These are phyloP conservation scores for Sarcophaga subvicina DNA, from an alignment of 2,888 invertebrate genomes.

Conservation along the genomic window DNA sequence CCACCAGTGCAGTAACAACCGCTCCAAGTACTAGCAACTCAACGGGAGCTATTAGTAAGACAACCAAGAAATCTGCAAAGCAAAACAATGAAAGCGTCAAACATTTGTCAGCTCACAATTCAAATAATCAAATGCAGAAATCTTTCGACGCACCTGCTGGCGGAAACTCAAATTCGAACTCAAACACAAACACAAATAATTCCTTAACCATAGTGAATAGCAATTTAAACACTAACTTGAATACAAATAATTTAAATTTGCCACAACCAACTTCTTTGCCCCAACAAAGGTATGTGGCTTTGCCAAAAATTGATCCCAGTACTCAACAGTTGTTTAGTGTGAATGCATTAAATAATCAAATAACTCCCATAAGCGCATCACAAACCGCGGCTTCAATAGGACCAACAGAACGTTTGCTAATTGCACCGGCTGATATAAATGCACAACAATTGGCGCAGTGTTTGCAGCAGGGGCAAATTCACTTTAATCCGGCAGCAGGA, in stretches of 20 bases:
- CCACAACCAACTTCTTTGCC: slow-evolving; percentile 60
- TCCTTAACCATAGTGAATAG: slow-evolving; percentile 5
- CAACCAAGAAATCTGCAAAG: slow-evolving; percentile 66
- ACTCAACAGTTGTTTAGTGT: slow-evolving; percentile 81
- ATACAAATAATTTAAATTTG: slow-evolving; percentile 43
- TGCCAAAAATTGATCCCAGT: slow-evolving; percentile 80
- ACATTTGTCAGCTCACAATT: slow-evolving; percentile 33
- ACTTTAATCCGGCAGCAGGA: slow-evolving; percentile 75
- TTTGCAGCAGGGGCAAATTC: slow-evolving; percentile 81
- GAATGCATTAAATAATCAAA: slow-evolving; percentile 81
- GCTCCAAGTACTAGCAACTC: slow-evolving; percentile 44
- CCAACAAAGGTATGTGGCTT: slow-evolving; percentile 78
- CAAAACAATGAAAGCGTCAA: slow-evolving; percentile 44
- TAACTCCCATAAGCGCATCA: slow-evolving; percentile 81
- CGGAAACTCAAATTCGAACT: slow-evolving; percentile 36
- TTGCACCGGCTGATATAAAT: slow-evolving; percentile 82
- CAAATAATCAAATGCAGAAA: slow-evolving; percentile 40
- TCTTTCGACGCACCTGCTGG: not conserved
- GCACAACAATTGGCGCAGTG: slow-evolving; percentile 82
- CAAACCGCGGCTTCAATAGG: slow-evolving; percentile 81
- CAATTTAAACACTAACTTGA: not conserved
- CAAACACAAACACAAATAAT: slow-evolving; percentile 52
- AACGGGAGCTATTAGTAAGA: slow-evolving; percentile 69
- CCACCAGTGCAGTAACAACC: slow-evolving; percentile 67
- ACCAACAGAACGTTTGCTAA: slow-evolving; percentile 80